phyloP scores from a whole-genome alignment of 2,113 vertebrate species.

The Mesocricetus auratus region DNA sequence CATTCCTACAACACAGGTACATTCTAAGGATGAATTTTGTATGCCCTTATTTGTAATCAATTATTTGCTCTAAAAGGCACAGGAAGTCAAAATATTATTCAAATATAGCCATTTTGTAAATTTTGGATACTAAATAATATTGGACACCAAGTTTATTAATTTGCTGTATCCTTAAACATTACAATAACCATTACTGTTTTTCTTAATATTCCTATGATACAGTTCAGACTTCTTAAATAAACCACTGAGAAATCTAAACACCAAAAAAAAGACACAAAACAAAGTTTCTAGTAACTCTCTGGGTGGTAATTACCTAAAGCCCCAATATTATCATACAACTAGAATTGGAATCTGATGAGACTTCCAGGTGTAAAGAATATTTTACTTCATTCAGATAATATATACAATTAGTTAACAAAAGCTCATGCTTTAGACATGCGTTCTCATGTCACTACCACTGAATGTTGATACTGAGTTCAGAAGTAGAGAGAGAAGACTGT shows the following conservation, averaged over 20 bases:
- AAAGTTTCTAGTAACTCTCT: background rate
- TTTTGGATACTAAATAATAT: background rate
- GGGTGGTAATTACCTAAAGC: background rate
- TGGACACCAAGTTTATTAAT: slow-evolving; percentile 1
- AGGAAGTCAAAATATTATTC: slow-evolving; percentile 21
- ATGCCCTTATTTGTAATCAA: slow-evolving; percentile 38
- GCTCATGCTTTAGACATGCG: background rate
- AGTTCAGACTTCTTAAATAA: slow-evolving; percentile 34
- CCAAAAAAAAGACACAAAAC: slow-evolving; percentile 6
- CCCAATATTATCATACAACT: background rate
- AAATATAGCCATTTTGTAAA: slow-evolving; percentile 34
- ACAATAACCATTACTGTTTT: slow-evolving; percentile 40
- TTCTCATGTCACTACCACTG: slow-evolving; percentile 9
- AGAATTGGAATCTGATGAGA: slow-evolving; percentile 1
- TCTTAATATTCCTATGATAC: slow-evolving; percentile 11
- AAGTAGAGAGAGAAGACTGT: background rate
- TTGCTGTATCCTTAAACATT: slow-evolving; percentile 39
- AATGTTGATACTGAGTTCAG: background rate
- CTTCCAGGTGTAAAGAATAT: background rate
- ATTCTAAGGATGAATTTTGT: background rate
- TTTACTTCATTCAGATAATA: slow-evolving; percentile 1
- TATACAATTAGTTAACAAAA: background rate
- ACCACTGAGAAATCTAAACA: slow-evolving; percentile 34
- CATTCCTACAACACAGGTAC: background rate
- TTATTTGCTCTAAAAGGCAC: slow-evolving; percentile 51